Evolutionary conservation across 2,797 vertebrate genomes (phyloP), one percentile per base, ranked within the genome.

Genomic region (Phrynocephalus guinanensis): DNA sequence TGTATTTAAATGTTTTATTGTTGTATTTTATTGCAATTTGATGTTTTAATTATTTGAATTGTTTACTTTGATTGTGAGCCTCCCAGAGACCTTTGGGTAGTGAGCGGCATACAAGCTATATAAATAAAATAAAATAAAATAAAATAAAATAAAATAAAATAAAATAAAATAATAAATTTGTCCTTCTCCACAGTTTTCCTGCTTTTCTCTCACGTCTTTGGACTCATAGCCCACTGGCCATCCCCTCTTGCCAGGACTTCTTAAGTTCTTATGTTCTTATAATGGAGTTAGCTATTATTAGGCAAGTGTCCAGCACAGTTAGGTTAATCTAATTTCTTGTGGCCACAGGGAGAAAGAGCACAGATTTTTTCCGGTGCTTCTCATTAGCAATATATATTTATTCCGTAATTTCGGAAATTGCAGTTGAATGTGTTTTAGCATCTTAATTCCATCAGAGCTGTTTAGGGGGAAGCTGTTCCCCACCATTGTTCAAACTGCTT

Each of bases 181-280:
- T 28, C n/a, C 44, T 26, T 6, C 79, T 60, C 70, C 28, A 11
- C 6, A 26, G 7, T 10, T 77, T 26, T 70, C n/a, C 79, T 81
- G 73, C 80, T 48, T 22, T 44, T 66, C n/a, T 52, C 56, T 18
- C 1, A 44, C 22, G 18, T 80, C 67, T 68, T 78, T 75, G 48
- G 79, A 24, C 63, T 22, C 7, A 38, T 73, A 73, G 75, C 44
- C 50, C 24, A 66, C 33, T 56, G 52, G 89, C 67, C n/a, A 84
- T 67, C 56, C 5, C 68, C 44, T 48, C 78, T 48, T 44, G 15
- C 68, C 26, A 8, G 50, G 82, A 70, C 33, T 85, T 87, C 88
- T 91, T 89, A 89, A 89, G 73, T 86, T 80, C 87, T 91, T 89
- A 87, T 66, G 76, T 73, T 83, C 90, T 91, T 91, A 87, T 52